phyloP scores from a whole-genome alignment of 2,113 vertebrate genomes.

The Pseudonaja textilis region DNA sequence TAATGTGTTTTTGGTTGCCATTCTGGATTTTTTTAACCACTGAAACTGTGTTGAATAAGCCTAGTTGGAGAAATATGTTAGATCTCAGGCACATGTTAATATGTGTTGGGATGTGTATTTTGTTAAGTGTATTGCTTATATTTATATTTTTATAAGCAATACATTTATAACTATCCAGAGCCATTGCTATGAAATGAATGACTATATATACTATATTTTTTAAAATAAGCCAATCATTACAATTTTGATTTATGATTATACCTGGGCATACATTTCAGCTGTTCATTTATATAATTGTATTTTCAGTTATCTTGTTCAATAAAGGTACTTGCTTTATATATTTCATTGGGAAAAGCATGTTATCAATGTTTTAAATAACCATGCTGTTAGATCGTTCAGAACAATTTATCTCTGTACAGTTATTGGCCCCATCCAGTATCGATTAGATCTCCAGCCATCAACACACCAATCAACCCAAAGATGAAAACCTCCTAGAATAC shows the following conservation, averaged over 20 bases:
- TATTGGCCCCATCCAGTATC: background rate
- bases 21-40: background rate
- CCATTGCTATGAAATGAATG: background rate
- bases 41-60: background rate
- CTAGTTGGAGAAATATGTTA: background rate
- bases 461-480: too few relatives aligned
- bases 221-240: background rate
- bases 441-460: too few relatives aligned
- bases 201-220: background rate
- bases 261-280: background rate
- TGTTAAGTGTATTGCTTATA: background rate
- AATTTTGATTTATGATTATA: background rate
- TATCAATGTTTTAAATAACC: background rate
- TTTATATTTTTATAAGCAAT: background rate
- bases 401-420: background rate
- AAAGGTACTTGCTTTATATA: background rate
- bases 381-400: background rate
- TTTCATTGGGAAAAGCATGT: background rate
- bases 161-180: background rate
- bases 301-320: background rate
- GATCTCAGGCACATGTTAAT: background rate
- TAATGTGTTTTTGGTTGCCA: background rate
- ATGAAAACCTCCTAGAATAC: too few relatives aligned
- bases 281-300: background rate
- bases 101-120: background rate